Conservation (phyloP, 2,113 vertebrate species). For the Corapipo altera region DNA sequence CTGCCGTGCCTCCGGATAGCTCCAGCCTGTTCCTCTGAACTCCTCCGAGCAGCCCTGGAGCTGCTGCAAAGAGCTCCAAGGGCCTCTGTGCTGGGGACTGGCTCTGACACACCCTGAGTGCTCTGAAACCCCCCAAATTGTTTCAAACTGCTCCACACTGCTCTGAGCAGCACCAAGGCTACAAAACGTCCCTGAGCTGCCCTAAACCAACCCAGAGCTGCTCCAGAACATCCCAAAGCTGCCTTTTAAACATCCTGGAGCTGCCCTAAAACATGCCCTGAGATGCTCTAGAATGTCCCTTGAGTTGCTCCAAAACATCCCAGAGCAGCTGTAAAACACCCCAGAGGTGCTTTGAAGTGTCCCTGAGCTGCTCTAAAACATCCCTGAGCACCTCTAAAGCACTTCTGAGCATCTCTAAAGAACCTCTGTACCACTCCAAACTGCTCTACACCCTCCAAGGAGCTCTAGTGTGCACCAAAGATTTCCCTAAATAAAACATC, state of each 20-base stretch:
- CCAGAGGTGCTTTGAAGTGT: background rate
- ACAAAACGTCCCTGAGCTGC: background rate
- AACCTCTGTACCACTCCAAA: background rate
- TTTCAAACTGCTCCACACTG: background rate
- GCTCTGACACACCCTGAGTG: background rate
- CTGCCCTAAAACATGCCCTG: background rate
- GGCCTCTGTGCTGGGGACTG: background rate
- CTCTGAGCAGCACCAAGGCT: background rate
- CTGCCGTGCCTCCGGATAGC: rapidly evolving
- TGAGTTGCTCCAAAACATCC: background rate
- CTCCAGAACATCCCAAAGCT: background rate
- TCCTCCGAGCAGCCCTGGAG: background rate
- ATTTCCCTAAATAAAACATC: background rate
- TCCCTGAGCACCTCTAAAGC: background rate
- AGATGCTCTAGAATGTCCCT: background rate
- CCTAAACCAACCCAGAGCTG: background rate
- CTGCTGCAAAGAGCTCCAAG: background rate
- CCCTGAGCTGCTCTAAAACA: background rate
- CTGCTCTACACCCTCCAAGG: background rate
- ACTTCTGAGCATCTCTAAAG: background rate
- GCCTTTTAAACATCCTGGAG: background rate
- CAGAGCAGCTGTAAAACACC: background rate
- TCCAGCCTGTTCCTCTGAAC: background rate
- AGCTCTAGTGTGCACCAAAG: background rate
- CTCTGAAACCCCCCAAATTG: background rate